phyloP scores from a whole-genome alignment of 2,113 vertebrate species.

The Synchiropus splendidus region DNA sequence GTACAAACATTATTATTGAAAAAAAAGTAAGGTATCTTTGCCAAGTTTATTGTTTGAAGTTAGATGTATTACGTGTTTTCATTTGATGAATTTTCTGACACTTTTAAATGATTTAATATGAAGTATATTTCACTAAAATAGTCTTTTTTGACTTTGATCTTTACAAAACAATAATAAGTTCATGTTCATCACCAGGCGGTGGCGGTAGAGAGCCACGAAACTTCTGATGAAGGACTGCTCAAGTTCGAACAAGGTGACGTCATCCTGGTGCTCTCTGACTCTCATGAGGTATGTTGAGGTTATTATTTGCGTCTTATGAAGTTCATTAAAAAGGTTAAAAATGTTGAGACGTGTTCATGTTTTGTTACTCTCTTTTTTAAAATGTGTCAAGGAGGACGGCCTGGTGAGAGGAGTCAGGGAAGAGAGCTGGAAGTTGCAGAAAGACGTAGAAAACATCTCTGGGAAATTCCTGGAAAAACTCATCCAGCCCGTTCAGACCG shows the following conservation, averaged over 20 bases:
- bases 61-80: not conserved
- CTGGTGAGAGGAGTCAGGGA: conserved; percentile 55
- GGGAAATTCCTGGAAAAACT: conserved; percentile 42
- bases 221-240: conserved; percentile 40
- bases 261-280: conserved; percentile 50
- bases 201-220: conserved; percentile 50
- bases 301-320: no score
- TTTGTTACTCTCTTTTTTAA: not conserved
- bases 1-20: conserved; percentile 14
- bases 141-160: not conserved
- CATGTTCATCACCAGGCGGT: conserved; percentile 45
- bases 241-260: conserved; percentile 60
- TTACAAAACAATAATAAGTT: not conserved
- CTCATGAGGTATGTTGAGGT: conserved; percentile 40
- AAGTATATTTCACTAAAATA: not conserved
- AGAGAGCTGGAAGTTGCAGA: conserved; percentile 57
- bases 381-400: conserved; percentile 36
- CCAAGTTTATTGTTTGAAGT: not conserved
- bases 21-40: not conserved
- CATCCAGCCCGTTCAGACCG: conserved; percentile 30
- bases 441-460: conserved; percentile 38
- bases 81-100: not conserved
- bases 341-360: not conserved
- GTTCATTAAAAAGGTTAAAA: not conserved
- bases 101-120: not conserved